Percentiles rank a stretch among this genome's conserved stretches.
Evolutionary conservation across 2,113 vertebrate genomes (phyloP).

Genomic region (Tonatia bakeri): DNA sequence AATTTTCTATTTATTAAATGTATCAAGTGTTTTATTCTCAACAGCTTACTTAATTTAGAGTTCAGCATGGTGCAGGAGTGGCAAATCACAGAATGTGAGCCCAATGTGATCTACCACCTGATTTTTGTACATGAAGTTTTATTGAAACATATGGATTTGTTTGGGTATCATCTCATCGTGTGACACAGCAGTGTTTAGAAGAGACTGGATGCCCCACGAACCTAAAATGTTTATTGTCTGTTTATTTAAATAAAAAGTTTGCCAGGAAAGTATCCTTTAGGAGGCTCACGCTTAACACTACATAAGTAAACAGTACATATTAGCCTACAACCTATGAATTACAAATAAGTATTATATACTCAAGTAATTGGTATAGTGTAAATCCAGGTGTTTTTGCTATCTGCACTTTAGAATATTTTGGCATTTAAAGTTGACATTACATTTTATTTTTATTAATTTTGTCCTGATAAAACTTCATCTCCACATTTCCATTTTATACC

Average conservation of each 20-base stretch:
- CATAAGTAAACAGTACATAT: neutral
- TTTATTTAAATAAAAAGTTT: neutral
- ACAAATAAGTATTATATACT: constrained; percentile 6
- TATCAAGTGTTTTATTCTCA: neutral
- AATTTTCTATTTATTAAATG: neutral
- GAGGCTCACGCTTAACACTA: neutral
- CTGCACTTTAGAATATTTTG: constrained; percentile 23
- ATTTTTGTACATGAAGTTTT: constrained; percentile 10
- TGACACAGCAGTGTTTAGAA: neutral
- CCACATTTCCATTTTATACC: neutral
- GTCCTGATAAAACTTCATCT: neutral
- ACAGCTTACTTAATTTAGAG: neutral
- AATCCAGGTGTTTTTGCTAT: neutral
- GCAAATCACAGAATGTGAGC: neutral
- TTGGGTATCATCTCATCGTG: neutral
- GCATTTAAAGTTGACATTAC: constrained; percentile 29
- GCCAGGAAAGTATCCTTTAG: neutral
- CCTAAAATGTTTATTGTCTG: neutral
- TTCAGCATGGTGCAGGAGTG: neutral
- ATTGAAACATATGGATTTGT: neutral
- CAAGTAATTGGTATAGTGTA: neutral
- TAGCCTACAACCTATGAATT: neutral
- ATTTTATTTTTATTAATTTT: constrained; percentile 27
- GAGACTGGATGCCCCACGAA: neutral
- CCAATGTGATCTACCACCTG: neutral